These are phyloP conservation scores for Synanceia verrucosa DNA, from an alignment of 2,797 vertebrate species.

Conservation along the genomic window DNA sequence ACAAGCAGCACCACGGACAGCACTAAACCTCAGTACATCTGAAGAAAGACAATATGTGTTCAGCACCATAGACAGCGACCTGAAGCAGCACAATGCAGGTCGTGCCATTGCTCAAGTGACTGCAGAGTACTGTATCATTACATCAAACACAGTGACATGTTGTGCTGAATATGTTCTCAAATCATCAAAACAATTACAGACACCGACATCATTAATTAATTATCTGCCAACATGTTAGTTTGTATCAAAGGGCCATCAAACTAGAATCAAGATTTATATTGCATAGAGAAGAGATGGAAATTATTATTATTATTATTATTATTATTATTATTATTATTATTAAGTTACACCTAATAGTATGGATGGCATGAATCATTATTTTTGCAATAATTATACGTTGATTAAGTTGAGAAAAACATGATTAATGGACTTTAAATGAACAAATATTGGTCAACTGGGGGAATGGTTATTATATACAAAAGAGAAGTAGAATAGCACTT, in stretches of 20 bases:
- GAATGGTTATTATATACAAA: too few relatives aligned
- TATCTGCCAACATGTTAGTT: neutral
- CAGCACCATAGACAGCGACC: conserved; percentile 15
- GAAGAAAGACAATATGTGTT: neutral
- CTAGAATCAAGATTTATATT: neutral
- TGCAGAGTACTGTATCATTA: neutral
- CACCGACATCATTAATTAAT: too few relatives aligned
- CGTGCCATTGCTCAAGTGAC: neutral
- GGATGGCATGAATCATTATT: too few relatives aligned
- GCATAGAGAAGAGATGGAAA: neutral
- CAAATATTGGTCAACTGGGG: neutral
- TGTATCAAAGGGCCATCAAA: neutral
- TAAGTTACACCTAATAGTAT: too few relatives aligned
- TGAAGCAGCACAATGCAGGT: neutral
- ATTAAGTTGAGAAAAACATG: too few relatives aligned
- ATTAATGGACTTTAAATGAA: neutral
- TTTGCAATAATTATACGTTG: too few relatives aligned
- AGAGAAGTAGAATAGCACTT: too few relatives aligned
- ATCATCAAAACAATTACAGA: neutral
- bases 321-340: too few relatives aligned
- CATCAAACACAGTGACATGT: neutral
- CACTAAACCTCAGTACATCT: neutral
- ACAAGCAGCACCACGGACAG: conserved; percentile 8
- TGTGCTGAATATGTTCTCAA: neutral
- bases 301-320: too few relatives aligned